Evolutionary conservation across 2,888 invertebrate genomes (phyloP), one percentile per base, ranked within the genome.

Genomic region (Cephus spinipes): DNA sequence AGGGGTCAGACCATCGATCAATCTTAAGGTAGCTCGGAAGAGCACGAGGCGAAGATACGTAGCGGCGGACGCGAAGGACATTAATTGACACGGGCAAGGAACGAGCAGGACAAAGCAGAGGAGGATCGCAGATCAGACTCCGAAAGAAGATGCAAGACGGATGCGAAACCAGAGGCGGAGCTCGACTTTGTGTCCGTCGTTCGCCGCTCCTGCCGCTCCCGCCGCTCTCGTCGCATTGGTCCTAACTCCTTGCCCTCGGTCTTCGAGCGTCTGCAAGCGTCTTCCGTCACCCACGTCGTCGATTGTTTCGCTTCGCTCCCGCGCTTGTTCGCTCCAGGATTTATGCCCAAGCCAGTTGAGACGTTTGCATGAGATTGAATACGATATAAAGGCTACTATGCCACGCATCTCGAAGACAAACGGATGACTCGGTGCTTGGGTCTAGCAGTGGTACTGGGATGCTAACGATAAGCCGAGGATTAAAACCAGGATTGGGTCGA

Each of bases 261-360:
- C 30, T 55, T 75, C 36, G 75, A 55, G 55, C 55, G 35, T 73
- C 40, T 12, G 76, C 81, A 83, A 82, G 83, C 80, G 81, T 80
- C 86, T 89, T 88, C 89, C 88, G 88, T 90, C 90, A 89, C 85
- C 87, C 87, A 85, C 86, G 87, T 87, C 88, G 84, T 77, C 89
- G 88, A 88, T 89, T 89, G 89, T 89, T 88, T 88, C 87, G 84
- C 85, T 80, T 77, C 77, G 73, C 74, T 74, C 74, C 74, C 74
- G 74, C 23, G 36, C 33, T 33, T 33, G 79, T 83, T 83, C 81
- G 85, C 83, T 83, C 84, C 78, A 88, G 87, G 89, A 91, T 91
- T 91, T 91, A 91, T 91, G 88, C 87, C 84, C 82, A 85, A 85
- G 86, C 86, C 89, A 90, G 90, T 91, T 90, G 90, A 91, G 90